These are phyloP conservation scores for Sterna hirundo DNA, from an alignment of 2,113 vertebrate genomes.

Conservation along the genomic window DNA sequence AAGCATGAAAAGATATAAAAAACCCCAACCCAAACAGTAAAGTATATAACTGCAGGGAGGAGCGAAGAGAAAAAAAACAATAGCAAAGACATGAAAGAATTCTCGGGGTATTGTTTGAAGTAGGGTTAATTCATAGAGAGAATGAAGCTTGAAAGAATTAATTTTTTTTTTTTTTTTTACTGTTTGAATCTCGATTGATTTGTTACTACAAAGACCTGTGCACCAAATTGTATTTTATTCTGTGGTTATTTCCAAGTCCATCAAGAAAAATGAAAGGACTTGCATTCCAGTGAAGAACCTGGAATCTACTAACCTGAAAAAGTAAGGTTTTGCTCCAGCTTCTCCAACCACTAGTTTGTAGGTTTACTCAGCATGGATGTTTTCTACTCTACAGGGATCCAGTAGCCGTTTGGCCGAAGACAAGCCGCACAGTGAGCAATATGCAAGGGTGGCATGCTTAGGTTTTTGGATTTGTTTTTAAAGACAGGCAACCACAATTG, in stretches of 20 bases:
- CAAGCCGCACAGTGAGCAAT: background rate
- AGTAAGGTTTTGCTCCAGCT: background rate
- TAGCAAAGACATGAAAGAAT: background rate
- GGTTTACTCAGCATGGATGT: background rate
- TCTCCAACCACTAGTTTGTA: background rate
- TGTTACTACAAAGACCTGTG: slow-evolving; percentile 57
- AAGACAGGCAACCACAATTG: background rate
- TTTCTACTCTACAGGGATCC: background rate
- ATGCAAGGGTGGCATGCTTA: background rate
- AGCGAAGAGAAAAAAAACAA: background rate
- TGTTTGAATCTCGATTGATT: slow-evolving; percentile 30
- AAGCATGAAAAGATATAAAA: background rate
- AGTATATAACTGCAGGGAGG: background rate
- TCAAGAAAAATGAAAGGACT: background rate
- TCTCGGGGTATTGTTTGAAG: background rate
- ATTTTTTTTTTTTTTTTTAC: background rate
- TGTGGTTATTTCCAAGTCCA: slow-evolving; percentile 45
- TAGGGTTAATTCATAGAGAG: background rate
- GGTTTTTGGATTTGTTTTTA: background rate
- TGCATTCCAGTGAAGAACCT: background rate
- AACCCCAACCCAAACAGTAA: background rate
- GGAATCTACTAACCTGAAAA: background rate
- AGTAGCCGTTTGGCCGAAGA: background rate
- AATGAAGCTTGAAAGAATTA: slow-evolving; percentile 49
- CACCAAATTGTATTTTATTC: slow-evolving; percentile 25